Percentiles rank a stretch among this genome's conserved stretches.
phyloP scores from a whole-genome alignment of 2,888 invertebrate species.

The Oxytorus armatus region DNA sequence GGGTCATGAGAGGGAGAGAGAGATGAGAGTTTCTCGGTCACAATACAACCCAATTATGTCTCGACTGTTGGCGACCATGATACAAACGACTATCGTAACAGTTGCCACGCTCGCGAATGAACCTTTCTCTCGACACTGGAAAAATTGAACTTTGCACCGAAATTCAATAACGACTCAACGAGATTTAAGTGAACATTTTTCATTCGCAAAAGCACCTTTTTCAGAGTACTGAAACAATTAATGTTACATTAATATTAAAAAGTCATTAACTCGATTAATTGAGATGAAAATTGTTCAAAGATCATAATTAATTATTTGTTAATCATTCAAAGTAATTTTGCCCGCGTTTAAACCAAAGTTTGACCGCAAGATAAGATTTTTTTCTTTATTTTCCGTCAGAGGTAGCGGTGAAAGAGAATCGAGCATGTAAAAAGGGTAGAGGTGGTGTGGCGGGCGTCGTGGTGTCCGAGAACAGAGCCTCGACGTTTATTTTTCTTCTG shows the following conservation, averaged over 20 bases:
- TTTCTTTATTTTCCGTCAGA: no score
- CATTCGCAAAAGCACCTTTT: not conserved
- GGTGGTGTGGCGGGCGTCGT: not conserved
- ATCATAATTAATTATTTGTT: no score
- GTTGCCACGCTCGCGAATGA: not conserved
- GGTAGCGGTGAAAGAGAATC: no score
- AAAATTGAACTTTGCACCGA: not conserved
- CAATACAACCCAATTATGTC: conserved; percentile 62
- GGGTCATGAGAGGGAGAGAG: conserved; percentile 48
- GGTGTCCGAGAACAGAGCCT: conserved; percentile 14
- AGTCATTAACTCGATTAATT: no score
- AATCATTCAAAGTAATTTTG: no score
- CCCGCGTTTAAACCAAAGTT: no score
- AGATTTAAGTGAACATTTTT: not conserved
- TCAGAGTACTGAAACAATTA: not conserved
- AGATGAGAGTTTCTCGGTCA: conserved; percentile 59
- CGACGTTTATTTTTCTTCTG: conserved; percentile 11
- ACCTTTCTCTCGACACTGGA: conserved; percentile 40
- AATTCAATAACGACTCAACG: not conserved
- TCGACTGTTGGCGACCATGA: not conserved
- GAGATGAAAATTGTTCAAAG: no score
- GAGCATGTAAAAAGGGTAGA: not conserved
- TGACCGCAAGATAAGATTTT: no score
- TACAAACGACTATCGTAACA: not conserved
- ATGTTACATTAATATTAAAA: no score